Evolutionary conservation across 2,797 vertebrate genomes (phyloP).

Genomic region (Philypnodon macrostomus): DNA sequence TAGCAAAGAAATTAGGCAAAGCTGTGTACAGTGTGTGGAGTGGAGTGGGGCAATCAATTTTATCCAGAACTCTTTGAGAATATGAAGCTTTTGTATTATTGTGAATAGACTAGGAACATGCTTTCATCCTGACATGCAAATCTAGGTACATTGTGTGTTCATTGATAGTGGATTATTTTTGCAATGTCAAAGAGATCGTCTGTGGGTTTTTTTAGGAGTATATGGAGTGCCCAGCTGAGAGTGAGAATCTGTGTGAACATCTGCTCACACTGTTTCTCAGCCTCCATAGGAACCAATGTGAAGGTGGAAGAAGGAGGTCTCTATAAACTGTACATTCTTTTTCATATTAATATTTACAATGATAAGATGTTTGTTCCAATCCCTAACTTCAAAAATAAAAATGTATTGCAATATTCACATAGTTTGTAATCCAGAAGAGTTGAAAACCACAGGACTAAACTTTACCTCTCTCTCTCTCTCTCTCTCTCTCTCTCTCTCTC

Average conservation of each 20-base stretch:
- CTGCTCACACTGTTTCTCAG: slow-evolving; percentile 46
- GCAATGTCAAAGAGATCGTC: slow-evolving; percentile 22
- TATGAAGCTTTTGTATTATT: slow-evolving; percentile 3
- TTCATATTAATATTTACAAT: too few species aligned
- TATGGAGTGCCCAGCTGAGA: slow-evolving; percentile 33
- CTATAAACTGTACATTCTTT: too few species aligned
- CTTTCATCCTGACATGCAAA: slow-evolving; percentile 41
- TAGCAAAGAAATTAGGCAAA: slow-evolving; percentile 14
- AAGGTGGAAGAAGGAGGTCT: background rate
- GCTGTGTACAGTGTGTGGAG: background rate
- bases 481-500: too few species aligned
- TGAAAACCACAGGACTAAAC: too few species aligned
- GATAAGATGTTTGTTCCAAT: too few species aligned
- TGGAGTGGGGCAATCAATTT: slow-evolving; percentile 6
- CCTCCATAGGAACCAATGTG: background rate
- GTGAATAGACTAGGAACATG: slow-evolving; percentile 4
- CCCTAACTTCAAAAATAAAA: too few species aligned
- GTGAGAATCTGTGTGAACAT: slow-evolving; percentile 58
- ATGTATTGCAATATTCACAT: too few species aligned
- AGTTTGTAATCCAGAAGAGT: too few species aligned
- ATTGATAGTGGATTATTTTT: slow-evolving; percentile 41
- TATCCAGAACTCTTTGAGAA: slow-evolving; percentile 3
- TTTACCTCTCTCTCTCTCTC: too few species aligned
- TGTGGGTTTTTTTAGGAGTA: too few species aligned
- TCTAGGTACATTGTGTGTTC: slow-evolving; percentile 38